Percentiles rank a stretch among this genome's conserved stretches.
Evolutionary conservation across 2,888 invertebrate genomes (phyloP).

Genomic region (Erebia epiphron): DNA sequence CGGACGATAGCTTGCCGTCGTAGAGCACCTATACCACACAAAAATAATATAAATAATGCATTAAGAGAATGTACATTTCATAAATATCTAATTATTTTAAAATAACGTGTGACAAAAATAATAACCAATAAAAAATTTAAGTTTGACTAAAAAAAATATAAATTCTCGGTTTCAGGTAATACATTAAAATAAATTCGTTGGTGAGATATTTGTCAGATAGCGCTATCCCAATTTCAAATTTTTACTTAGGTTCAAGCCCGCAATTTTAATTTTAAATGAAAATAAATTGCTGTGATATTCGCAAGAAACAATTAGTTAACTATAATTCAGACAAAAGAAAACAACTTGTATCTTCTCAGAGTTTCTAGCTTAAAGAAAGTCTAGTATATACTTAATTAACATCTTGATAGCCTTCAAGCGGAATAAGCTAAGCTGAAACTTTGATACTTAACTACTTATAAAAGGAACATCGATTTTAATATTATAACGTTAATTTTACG

Average conservation of each 20-base stretch:
- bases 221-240: too few species aligned
- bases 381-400: not conserved
- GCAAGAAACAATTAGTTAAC: too few species aligned
- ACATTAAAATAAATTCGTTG: too few species aligned
- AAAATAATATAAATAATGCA: conserved; percentile 5
- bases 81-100: not conserved
- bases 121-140: too few species aligned
- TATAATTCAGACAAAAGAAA: too few species aligned
- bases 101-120: too few species aligned
- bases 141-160: too few species aligned
- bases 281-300: too few species aligned
- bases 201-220: too few species aligned
- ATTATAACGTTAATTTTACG: not conserved
- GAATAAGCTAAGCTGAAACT: not conserved
- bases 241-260: too few species aligned
- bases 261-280: too few species aligned
- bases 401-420: conserved; percentile 9
- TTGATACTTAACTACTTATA: not conserved
- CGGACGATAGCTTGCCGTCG: conserved; percentile 98
- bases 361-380: not conserved
- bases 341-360: not conserved
- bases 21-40: conserved; percentile 91
- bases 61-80: not conserved
- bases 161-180: too few species aligned
- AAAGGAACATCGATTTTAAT: conserved; percentile 1